A percentile compares a stretch with the other conserved stretches of the same genome.
These are phyloP conservation scores for Xyliphius kryptos DNA, from an alignment of 2,113 vertebrate genomes.

Conservation along the genomic window DNA sequence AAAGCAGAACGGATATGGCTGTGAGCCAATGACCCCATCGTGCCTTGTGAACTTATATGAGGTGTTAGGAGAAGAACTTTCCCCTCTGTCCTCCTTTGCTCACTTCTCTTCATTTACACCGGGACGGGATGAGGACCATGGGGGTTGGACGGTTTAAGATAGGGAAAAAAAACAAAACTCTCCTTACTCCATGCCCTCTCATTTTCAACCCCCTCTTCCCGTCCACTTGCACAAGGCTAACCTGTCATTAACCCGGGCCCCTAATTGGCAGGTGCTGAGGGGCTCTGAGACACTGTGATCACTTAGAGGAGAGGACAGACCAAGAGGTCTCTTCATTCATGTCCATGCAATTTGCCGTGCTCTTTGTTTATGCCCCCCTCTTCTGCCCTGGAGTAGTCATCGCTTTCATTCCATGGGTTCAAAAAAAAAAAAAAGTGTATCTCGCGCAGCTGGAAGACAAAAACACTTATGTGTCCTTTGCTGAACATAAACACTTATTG, in stretches of 20 bases:
- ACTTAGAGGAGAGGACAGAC: slow-evolving; percentile 56
- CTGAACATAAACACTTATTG: too few species aligned
- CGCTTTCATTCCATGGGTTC: too few species aligned
- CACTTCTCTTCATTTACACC: slow-evolving; percentile 38
- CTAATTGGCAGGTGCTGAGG: slow-evolving; percentile 65
- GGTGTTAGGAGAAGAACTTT: slow-evolving; percentile 46
- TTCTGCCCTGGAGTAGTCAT: too few species aligned
- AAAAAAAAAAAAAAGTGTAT: too few species aligned
- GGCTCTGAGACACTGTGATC: slow-evolving; percentile 52
- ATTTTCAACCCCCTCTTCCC: slow-evolving; percentile 34
- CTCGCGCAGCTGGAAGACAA: too few species aligned
- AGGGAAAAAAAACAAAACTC: slow-evolving; percentile 41
- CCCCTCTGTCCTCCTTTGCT: slow-evolving; percentile 31
- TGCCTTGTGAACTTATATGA: slow-evolving; percentile 46
- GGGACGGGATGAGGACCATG: slow-evolving; percentile 24
- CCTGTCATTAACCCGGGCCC: slow-evolving; percentile 63
- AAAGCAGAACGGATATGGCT: slow-evolving; percentile 20
- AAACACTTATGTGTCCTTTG: too few species aligned
- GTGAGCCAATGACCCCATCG: slow-evolving; percentile 29
- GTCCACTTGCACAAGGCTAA: slow-evolving; percentile 33
- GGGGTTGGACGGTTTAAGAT: not conserved
- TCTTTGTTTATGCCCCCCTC: not conserved
- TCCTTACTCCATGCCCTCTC: slow-evolving; percentile 50
- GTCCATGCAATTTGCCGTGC: too few species aligned
- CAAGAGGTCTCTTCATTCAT: slow-evolving; percentile 40